phyloP scores from a whole-genome alignment of 2,888 invertebrate species.

The Seira sanloemensis region DNA sequence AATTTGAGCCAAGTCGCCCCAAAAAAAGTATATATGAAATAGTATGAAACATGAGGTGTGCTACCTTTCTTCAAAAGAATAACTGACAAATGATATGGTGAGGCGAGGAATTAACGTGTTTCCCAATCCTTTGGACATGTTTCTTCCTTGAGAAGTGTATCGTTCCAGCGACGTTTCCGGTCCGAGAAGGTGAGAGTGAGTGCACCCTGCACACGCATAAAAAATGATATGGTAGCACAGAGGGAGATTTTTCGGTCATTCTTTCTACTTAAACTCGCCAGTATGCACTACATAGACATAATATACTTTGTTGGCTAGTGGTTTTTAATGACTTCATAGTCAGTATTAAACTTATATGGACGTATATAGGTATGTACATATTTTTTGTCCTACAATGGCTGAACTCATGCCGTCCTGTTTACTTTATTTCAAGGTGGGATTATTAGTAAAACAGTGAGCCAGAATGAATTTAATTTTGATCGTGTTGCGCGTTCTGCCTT shows the following conservation, averaged over 20 bases:
- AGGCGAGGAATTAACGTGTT: background rate
- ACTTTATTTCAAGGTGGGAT: slow-evolving; percentile 60
- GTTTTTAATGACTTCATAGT: no score
- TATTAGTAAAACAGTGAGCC: slow-evolving; percentile 63
- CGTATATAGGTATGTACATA: no score
- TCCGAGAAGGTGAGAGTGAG: no score
- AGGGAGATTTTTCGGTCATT: no score
- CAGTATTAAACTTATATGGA: no score
- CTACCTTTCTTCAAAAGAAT: background rate
- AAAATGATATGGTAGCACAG: no score
- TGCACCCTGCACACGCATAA: no score
- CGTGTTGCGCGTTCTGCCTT: slow-evolving; percentile 58
- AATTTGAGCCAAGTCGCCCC: background rate
- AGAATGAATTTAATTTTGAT: slow-evolving; percentile 64
- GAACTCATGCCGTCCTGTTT: slow-evolving; percentile 63
- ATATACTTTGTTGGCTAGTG: no score
- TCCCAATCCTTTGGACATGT: background rate
- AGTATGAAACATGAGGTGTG: no score
- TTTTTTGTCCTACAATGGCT: slow-evolving; percentile 27
- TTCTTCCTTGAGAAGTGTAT: background rate
- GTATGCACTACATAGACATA: no score
- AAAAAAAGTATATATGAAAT: background rate
- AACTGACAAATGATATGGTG: background rate
- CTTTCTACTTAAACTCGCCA: no score
- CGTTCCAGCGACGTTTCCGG: background rate